Evolutionary conservation across 2,888 invertebrate genomes (phyloP).

Genomic region (Halictus ligatus): DNA sequence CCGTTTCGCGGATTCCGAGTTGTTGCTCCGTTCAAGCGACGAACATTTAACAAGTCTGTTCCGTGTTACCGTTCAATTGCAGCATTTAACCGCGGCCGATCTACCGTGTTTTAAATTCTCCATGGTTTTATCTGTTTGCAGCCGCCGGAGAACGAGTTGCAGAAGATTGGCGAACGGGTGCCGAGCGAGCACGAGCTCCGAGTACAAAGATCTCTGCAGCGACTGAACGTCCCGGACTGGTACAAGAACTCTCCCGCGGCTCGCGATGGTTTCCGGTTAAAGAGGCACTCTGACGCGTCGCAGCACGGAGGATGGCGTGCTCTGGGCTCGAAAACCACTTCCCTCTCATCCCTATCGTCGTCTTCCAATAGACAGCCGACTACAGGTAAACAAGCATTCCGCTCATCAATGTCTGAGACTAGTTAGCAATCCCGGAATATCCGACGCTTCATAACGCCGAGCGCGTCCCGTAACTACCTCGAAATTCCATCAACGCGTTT

Average conservation of each 20-base stretch:
- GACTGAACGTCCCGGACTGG: constrained; percentile 98
- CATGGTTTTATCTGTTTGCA: constrained; percentile 82
- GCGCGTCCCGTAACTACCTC: not conserved
- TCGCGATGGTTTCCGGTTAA: constrained; percentile 92
- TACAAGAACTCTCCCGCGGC: constrained; percentile 92
- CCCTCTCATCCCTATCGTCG: constrained; percentile 89
- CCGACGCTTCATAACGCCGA: not conserved
- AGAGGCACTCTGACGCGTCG: constrained; percentile 89
- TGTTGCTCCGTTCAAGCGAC: not conserved
- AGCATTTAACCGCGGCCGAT: not conserved
- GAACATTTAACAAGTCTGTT: not conserved
- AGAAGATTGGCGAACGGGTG: constrained; percentile 92
- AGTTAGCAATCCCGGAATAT: not conserved
- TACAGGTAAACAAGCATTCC: constrained; percentile 72
- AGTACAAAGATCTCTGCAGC: constrained; percentile 96
- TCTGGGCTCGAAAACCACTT: constrained; percentile 94
- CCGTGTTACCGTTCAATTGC: not conserved
- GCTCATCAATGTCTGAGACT: not conserved
- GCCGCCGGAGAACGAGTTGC: constrained; percentile 97
- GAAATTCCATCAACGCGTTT: not conserved
- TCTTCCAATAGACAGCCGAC: constrained; percentile 83
- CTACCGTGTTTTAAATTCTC: not conserved
- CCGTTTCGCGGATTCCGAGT: too few species aligned
- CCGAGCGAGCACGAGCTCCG: constrained; percentile 97
- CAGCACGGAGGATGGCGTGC: constrained; percentile 87